A percentile compares a stretch with the other conserved stretches of the same genome.
Conservation (phyloP, 2,888 invertebrate species). For the Caenorhabditis plicata region DNA sequence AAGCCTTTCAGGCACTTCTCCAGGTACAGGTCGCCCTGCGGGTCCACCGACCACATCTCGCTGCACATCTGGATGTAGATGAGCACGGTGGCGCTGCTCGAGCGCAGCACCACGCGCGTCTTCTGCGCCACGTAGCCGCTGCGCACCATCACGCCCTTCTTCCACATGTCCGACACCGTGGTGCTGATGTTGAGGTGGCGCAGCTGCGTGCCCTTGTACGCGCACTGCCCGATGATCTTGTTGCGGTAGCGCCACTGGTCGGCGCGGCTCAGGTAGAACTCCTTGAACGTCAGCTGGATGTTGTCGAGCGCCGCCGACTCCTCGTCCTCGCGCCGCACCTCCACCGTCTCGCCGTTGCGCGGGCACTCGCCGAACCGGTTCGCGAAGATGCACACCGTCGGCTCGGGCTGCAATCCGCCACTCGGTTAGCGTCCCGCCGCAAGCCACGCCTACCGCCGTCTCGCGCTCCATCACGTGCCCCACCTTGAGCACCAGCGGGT, state of each 20-base stretch:
- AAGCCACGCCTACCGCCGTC: too few species aligned
- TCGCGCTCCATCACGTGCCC: too few species aligned
- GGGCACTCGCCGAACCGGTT: conserved; percentile 3
- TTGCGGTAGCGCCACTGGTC: conserved; percentile 98
- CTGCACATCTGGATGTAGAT: conserved; percentile 76
- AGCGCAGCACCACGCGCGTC: conserved; percentile 93
- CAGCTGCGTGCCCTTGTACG: conserved; percentile 26
- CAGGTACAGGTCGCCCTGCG: conserved; percentile 95
- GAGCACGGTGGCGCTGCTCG: conserved; percentile 95
- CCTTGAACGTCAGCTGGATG: conserved; percentile 92
- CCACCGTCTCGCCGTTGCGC: too few species aligned
- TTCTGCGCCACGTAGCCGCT: conserved; percentile 87
- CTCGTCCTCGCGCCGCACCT: too few species aligned
- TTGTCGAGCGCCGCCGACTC: conserved; percentile 77
- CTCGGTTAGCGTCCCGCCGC: too few species aligned
- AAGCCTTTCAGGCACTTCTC: conserved; percentile 86
- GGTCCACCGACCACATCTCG: conserved; percentile 99
- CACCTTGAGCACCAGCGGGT: too few species aligned
- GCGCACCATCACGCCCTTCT: conserved; percentile 65
- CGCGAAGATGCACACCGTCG: too few species aligned
- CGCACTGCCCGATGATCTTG: conserved; percentile 80
- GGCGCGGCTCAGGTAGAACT: conserved; percentile 93
- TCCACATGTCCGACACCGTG: conserved; percentile 35
- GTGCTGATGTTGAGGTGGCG: conserved; percentile 29
- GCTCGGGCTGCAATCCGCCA: too few species aligned